These are phyloP conservation scores for Naja naja DNA, from an alignment of 2,113 vertebrate genomes.

Conservation along the genomic window DNA sequence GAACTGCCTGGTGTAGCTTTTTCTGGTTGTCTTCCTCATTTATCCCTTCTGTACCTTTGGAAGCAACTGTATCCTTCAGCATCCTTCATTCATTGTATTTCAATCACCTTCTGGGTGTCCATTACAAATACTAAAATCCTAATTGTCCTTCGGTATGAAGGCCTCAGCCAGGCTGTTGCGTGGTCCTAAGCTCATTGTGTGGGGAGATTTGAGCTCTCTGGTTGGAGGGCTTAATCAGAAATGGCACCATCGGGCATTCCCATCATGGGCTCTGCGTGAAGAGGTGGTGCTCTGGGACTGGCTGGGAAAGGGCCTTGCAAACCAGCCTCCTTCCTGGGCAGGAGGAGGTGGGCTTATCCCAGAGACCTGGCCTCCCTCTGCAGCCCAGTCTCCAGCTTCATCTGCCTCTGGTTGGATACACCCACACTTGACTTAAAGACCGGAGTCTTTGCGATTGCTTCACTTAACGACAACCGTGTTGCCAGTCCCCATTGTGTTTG, in stretches of 20 bases:
- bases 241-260: background rate
- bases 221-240: background rate
- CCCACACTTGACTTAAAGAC: background rate
- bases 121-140: background rate
- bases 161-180: background rate
- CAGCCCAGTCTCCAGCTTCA: background rate
- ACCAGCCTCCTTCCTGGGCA: background rate
- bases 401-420: background rate
- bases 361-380: background rate
- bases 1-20: background rate
- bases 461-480: background rate
- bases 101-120: background rate
- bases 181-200: background rate
- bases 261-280: background rate
- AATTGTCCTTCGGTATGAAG: background rate
- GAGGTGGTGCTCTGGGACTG: accelerated
- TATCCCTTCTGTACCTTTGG: background rate
- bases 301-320: background rate
- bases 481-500: background rate
- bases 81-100: background rate
- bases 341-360: background rate
- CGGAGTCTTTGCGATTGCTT: background rate
- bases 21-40: background rate
- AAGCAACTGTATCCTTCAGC: background rate
- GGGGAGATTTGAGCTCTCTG: background rate